Evolutionary conservation across 2,888 invertebrate genomes (phyloP), one percentile per base, ranked within the genome.

Genomic region (Xestia sexstrigata): DNA sequence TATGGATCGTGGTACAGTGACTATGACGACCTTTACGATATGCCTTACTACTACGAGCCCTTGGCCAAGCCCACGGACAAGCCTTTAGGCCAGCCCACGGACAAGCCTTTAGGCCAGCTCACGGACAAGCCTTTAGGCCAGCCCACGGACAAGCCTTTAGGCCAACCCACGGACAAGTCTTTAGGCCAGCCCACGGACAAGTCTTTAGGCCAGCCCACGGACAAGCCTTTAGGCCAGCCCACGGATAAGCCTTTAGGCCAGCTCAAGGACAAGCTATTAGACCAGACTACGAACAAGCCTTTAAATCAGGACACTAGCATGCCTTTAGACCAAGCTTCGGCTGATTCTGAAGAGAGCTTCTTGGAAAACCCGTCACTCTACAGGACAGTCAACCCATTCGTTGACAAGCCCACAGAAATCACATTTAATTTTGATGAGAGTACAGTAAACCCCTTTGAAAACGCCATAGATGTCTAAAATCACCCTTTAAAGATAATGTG

Each of bases 331-430:
- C 17, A 26, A 49, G 5, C 35, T 49, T 39, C 26, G 39, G 39
- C 20, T 9, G 30, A 49, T 7, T 60, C 17, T 17, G 47, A 26
- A 47, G 11, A 49, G 11, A 49, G 3, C 39, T 70, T 23, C 2
- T 23, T 7, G 23, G 71, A 49, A 17, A 49, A 62, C 26, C 42
- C 23, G 47, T 63, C 49, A 62, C 42, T 76, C 13, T 49, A 75
- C 52, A 20, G 30, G 42, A 76, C 76, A 15, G 15, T 45, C n/a
- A 52, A 20, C n/a, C 62, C n/a, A 52, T 52, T 75, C 23, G 23
- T 5, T 63, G 42, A 63, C 20, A 52, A 9, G 9, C 62, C 17
- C 42, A 52, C 15, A 4, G 49, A 76, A 23, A n/a, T 9, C 30
- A 6, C 9, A 49, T 55, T 55, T 13, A 55, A 55, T n/a, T 30